Percentiles rank a stretch among this genome's conserved stretches.
These are phyloP conservation scores for Sus scrofa DNA, from an alignment of 2,113 vertebrate genomes.

Conservation along the genomic window T2T-Sscrofa CM000817.6:101747501-101748000, in stretches of 20 bases:
- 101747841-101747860: neutral
- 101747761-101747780: neutral
- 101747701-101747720: neutral
- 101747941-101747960: neutral
- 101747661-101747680: neutral
- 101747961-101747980: constrained; percentile 14
- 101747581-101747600: neutral
- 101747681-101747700: neutral
- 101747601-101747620: neutral
- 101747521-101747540: rapidly evolving
- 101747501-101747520: neutral
- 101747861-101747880: neutral
- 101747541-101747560: neutral
- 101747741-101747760: neutral
- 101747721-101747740: neutral
- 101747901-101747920: neutral
- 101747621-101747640: neutral
- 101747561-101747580: neutral
- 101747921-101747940: neutral
- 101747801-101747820: neutral
- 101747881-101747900: neutral
- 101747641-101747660: neutral
- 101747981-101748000: neutral
- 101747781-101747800: neutral
- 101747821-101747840: neutral